Conservation (phyloP, 2,888 invertebrate species). For the Formica aserva region DNA sequence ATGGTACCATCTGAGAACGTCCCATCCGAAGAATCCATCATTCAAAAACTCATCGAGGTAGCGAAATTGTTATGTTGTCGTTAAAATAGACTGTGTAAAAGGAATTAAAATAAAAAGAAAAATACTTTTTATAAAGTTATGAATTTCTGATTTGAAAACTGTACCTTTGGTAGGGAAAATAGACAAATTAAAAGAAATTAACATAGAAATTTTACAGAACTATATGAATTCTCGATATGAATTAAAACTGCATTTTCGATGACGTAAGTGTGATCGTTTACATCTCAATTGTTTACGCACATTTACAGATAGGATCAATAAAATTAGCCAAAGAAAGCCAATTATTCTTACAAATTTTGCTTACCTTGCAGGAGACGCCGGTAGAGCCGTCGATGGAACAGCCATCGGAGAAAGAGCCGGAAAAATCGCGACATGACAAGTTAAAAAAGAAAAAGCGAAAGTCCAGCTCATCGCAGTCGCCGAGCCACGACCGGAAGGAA, state of each 20-base stretch:
- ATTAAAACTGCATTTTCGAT: background rate
- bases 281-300: no score
- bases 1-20: slow-evolving; percentile 68
- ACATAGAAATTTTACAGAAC: background rate
- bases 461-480: slow-evolving; percentile 79
- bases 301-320: background rate
- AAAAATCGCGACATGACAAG: slow-evolving; percentile 75
- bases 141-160: background rate
- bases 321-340: background rate
- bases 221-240: background rate
- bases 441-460: slow-evolving; percentile 81
- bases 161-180: background rate
- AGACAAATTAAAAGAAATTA: background rate
- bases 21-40: slow-evolving; percentile 59
- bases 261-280: background rate
- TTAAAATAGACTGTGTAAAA: background rate
- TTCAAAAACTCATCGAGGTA: slow-evolving; percentile 60
- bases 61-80: background rate
- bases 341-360: background rate
- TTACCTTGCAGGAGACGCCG: slow-evolving; percentile 50
- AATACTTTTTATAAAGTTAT: slow-evolving; percentile 1
- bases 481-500: slow-evolving; percentile 78
- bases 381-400: slow-evolving; percentile 61
- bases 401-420: slow-evolving; percentile 64
- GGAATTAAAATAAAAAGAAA: background rate